Conservation (phyloP, 2,888 invertebrate species). For the Uropetala carovei region DNA sequence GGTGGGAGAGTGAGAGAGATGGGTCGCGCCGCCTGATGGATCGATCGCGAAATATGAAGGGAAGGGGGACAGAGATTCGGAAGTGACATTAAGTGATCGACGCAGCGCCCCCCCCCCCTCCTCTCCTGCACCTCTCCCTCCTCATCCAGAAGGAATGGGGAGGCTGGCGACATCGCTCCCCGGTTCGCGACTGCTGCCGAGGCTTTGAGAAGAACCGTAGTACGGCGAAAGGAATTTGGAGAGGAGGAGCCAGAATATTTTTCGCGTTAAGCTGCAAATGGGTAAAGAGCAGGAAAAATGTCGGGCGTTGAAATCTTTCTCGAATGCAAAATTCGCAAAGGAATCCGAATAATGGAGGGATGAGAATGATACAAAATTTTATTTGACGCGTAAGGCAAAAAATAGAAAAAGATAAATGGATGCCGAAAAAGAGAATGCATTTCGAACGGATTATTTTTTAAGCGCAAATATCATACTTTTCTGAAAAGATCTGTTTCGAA, state of each 20-base stretch:
- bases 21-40: not conserved
- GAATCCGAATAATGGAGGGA: not conserved
- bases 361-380: not conserved
- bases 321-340: not conserved
- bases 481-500: not conserved
- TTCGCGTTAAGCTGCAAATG: not conserved
- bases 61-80: not conserved
- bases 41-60: slow-evolving; percentile 1
- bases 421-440: not conserved
- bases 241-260: not conserved
- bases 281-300: not conserved
- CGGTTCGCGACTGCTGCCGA: no score
- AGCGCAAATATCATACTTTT: not conserved
- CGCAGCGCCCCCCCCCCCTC: not conserved
- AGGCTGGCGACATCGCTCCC: not conserved
- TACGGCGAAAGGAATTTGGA: not conserved
- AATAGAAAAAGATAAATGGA: not conserved
- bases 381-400: not conserved
- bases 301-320: slow-evolving; percentile 6
- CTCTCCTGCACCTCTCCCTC: not conserved
- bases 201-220: no score
- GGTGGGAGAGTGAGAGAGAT: no score
- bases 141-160: not conserved
- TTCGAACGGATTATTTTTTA: not conserved
- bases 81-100: slow-evolving; percentile 18